Percentiles rank a stretch among this genome's conserved stretches.
Evolutionary conservation across 2,113 vertebrate genomes (phyloP).

Genomic region (Tricholaema leucomelas): DNA sequence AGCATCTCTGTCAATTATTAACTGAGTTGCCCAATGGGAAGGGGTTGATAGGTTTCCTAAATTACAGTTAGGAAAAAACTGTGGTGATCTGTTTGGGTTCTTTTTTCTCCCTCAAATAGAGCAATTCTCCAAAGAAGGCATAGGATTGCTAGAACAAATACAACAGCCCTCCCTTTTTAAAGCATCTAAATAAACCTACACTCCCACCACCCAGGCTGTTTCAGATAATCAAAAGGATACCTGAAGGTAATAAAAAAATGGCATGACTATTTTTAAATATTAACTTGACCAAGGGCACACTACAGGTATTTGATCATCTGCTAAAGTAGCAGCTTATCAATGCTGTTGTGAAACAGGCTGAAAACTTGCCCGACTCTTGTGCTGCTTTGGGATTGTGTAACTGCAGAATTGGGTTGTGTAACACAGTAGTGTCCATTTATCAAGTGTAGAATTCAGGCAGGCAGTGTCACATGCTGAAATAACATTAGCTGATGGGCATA

Average conservation of each 20-base stretch:
- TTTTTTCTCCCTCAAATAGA: background rate
- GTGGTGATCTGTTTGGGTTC: no score
- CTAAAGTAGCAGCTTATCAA: background rate
- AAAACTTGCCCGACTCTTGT: background rate
- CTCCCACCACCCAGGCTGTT: background rate
- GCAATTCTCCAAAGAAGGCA: background rate
- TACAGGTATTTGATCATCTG: constrained; percentile 13
- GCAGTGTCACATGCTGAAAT: background rate
- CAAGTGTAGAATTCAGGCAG: background rate
- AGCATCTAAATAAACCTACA: background rate
- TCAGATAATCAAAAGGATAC: background rate
- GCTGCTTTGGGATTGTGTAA: background rate
- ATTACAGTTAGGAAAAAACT: background rate
- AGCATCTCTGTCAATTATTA: constrained; percentile 33
- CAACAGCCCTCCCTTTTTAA: background rate
- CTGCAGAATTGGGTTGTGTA: background rate
- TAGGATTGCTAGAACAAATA: background rate
- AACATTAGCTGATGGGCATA: background rate
- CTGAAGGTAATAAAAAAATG: background rate
- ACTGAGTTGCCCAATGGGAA: constrained; percentile 29
- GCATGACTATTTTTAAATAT: constrained; percentile 28
- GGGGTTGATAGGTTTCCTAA: constrained; percentile 23
- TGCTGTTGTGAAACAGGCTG: background rate
- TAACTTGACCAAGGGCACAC: constrained; percentile 46
- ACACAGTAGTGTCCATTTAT: background rate